Evolutionary conservation across 1,140 invertebrate species (phyloP).

Genomic region (Penaeus chinensis): DNA sequence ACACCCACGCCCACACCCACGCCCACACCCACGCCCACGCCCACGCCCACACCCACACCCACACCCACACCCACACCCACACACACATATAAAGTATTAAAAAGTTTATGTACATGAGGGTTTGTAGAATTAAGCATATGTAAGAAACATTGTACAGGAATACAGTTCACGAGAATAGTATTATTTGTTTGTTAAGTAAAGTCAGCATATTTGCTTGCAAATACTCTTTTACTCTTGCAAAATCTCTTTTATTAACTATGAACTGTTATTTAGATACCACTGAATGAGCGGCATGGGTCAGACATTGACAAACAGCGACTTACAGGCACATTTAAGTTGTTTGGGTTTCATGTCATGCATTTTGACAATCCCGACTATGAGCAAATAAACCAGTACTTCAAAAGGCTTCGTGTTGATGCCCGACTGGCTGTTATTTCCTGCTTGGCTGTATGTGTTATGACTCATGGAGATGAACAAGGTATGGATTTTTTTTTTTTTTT

Average conservation of each 20-base stretch:
- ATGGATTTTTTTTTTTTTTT: background rate
- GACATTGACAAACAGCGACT: slow-evolving; percentile 57
- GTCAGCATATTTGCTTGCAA: background rate
- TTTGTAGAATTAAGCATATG: too few species aligned
- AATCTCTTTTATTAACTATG: background rate
- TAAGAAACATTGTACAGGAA: too few species aligned
- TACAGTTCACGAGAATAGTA: too few species aligned
- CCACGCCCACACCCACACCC: too few species aligned
- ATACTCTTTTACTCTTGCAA: background rate
- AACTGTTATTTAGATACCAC: slow-evolving; percentile 22
- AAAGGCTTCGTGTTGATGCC: slow-evolving; percentile 37
- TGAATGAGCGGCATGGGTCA: slow-evolving; percentile 54
- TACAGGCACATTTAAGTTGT: slow-evolving; percentile 54
- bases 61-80: too few species aligned
- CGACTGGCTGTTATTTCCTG: slow-evolving; percentile 46
- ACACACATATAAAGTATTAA: too few species aligned
- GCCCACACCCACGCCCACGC: too few species aligned
- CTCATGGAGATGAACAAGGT: slow-evolving; percentile 61
- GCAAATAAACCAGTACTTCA: slow-evolving; percentile 49
- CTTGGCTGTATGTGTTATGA: slow-evolving; percentile 61
- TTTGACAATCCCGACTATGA: slow-evolving; percentile 57
- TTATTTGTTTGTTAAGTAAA: too few species aligned
- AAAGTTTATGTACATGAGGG: too few species aligned
- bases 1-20: too few species aligned
- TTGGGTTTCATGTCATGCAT: slow-evolving; percentile 58